Evolutionary conservation across 2,797 vertebrate genomes (phyloP), one percentile per base, ranked within the genome.

Genomic region (Crocodylus rhombifer): DNA sequence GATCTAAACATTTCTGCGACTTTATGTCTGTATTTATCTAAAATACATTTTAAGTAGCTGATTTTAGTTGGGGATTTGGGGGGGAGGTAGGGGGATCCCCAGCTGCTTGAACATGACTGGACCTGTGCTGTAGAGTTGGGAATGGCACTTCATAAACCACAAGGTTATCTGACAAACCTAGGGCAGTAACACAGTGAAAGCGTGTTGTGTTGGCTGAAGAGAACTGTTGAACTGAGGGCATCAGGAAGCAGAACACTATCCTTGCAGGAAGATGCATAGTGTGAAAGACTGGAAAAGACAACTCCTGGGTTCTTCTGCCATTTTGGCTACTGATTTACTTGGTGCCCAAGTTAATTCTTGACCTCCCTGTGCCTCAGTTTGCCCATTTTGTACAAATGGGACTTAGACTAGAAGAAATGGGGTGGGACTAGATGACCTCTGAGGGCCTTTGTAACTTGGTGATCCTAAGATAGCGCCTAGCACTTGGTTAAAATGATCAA

Each of bases 191-290:
- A 2, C 0, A 60, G 60, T 28, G 3, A 20, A 65, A 77, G 80
- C 1, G 0, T 1, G 8, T 51, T 25, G n/a, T 14, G 33, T 80
- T 88, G 65, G 56, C 73, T 4, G 6, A 82, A 94, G 71, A 58
- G 5, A 81, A 62, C 7, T 0, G 1, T 28, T 16, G 55, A 82
- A 64, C 18, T 42, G 25, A 90, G 56, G 23, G 26, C 1, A 1
- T 15, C 5, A 21, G 63, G 57, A 92, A 89, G 84, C 55, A 55
- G 64, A 67, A 76, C 1, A 2, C 42, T 14, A 62, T 0, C 0
- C 2, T 1, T n/a, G 77, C 1, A 0, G 3, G 42, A 9, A 1
- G 6, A 64, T 1, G 1, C 1, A 1, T 5, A n/a, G 26, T 12
- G 26, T 0, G 0, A 76, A 69, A 60, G 51, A 3, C 61, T n/a